These are phyloP conservation scores for Calameuta idolon DNA, from an alignment of 2,888 invertebrate species.

Conservation along the genomic window DNA sequence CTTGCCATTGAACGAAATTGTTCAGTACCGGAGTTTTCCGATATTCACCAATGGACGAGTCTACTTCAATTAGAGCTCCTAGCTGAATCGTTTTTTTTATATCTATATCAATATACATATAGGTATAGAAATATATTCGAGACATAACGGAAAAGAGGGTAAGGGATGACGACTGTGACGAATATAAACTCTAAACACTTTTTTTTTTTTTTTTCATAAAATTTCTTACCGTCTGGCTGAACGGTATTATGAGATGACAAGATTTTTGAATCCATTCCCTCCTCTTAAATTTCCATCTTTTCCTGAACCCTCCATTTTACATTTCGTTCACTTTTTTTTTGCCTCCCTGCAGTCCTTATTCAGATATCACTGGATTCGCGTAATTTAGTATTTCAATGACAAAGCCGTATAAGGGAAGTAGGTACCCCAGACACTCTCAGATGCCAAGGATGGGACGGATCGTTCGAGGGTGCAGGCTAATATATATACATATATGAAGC, in stretches of 20 bases:
- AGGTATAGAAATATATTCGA: background rate
- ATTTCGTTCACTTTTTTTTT: background rate
- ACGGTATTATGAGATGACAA: background rate
- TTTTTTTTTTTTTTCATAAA: background rate
- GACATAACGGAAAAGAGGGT: background rate
- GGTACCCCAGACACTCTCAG: background rate
- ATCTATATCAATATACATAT: background rate
- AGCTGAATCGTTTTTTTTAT: slow-evolving; percentile 39
- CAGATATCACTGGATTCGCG: background rate
- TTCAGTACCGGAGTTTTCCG: slow-evolving; percentile 12
- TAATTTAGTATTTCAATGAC: slow-evolving; percentile 13
- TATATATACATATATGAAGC: background rate
- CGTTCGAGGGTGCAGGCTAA: background rate
- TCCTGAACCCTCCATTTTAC: background rate
- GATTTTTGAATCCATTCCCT: background rate
- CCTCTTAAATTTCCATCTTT: background rate
- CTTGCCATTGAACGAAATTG: slow-evolving; percentile 10
- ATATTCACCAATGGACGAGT: slow-evolving; percentile 14
- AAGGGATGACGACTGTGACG: background rate
- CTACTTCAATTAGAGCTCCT: slow-evolving; percentile 49
- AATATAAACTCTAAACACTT: background rate
- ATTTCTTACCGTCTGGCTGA: background rate
- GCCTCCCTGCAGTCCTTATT: background rate
- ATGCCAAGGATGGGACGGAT: background rate
- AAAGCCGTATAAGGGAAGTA: background rate